phyloP scores from a whole-genome alignment of 2,888 invertebrate species.

The Himalopsyche kuldschensis region DNA sequence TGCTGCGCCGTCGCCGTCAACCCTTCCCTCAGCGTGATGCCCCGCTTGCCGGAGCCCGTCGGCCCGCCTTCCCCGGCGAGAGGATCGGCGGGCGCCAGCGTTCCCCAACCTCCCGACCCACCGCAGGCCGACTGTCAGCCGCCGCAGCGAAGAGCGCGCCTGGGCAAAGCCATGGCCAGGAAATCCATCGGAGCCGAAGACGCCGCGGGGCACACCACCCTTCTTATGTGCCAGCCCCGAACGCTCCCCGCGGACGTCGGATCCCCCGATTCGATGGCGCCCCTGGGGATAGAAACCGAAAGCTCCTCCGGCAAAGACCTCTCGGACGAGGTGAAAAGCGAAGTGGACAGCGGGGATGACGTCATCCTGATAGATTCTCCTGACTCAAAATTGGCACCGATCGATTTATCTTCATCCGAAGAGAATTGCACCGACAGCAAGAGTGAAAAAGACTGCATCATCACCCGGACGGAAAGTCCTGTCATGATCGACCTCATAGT shows the following conservation, averaged over 20 bases:
- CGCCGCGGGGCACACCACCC: constrained; percentile 57
- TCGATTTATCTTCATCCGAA: constrained; percentile 57
- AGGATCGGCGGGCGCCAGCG: constrained; percentile 68
- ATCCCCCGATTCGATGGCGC: constrained; percentile 42
- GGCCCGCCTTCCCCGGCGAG: constrained; percentile 71
- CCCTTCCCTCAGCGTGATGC: constrained; percentile 40
- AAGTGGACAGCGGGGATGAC: constrained; percentile 47
- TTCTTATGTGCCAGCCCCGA: constrained; percentile 51
- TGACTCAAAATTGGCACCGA: constrained; percentile 45
- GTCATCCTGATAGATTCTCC: constrained; percentile 37
- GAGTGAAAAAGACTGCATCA: constrained; percentile 38
- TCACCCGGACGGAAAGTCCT: constrained; percentile 20
- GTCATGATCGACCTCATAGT: constrained; percentile 40
- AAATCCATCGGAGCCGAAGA: constrained; percentile 62
- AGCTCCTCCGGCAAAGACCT: constrained; percentile 51
- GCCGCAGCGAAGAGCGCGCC: constrained; percentile 53
- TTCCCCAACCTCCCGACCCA: constrained; percentile 60
- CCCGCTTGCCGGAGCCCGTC: constrained; percentile 47
- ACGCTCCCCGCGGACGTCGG: constrained; percentile 43
- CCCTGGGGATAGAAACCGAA: constrained; percentile 47
- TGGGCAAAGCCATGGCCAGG: constrained; percentile 70
- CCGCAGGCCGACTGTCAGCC: constrained; percentile 51
- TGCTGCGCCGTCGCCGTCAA: constrained; percentile 34
- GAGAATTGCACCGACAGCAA: constrained; percentile 43
- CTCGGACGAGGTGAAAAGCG: constrained; percentile 55